Percentiles rank a stretch among this genome's conserved stretches.
Conservation (phyloP, 2,113 vertebrate species). For the Crotalus helleri region DNA sequence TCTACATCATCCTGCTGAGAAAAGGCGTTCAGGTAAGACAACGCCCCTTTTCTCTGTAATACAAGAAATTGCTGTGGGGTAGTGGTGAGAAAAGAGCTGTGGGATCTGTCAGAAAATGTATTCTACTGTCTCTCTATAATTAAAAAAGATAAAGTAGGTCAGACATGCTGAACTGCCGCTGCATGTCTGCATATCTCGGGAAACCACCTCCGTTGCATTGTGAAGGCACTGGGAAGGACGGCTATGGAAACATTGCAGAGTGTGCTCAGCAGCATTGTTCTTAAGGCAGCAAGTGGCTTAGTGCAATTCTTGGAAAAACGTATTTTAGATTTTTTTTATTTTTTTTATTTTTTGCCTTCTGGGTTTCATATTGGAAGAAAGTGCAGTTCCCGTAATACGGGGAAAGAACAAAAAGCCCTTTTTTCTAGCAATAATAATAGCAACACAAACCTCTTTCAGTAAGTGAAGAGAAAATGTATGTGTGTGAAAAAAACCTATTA, state of each 20-base stretch:
- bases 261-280: neutral
- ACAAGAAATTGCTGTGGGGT: neutral
- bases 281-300: neutral
- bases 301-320: no score
- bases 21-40: no score
- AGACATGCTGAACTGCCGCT: constrained; percentile 27
- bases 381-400: neutral
- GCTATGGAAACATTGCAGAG: neutral
- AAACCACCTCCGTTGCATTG: neutral
- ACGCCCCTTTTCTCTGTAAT: neutral
- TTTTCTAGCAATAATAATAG: neutral
- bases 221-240: neutral
- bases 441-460: neutral
- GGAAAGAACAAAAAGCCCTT: neutral
- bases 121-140: neutral
- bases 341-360: neutral
- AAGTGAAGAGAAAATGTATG: neutral
- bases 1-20: no score
- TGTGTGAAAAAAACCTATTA: neutral
- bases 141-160: constrained; percentile 20
- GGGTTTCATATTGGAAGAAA: neutral
- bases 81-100: neutral
- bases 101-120: neutral
- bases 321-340: neutral
- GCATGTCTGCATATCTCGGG: neutral